Evolutionary conservation across 1,140 invertebrate species (phyloP), one percentile per base, ranked within the genome.

Genomic region (Bombus balteatus): DNA sequence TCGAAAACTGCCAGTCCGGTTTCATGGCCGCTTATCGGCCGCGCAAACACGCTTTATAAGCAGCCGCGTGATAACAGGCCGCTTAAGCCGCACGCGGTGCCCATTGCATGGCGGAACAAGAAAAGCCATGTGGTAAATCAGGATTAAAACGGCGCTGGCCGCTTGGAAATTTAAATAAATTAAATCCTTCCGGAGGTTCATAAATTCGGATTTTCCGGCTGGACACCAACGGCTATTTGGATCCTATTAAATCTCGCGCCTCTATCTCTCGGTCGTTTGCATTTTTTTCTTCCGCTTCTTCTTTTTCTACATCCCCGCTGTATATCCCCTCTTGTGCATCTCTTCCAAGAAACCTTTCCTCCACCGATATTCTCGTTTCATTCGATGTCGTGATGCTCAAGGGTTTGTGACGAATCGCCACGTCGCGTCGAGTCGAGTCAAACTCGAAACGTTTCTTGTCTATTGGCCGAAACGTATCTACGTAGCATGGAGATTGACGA

Each of bases 91-190:
- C 47, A 71, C 39, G 37, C 18, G 32, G n/a, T 47, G 43, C 47
- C 47, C 47, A 53, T 78, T 34, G 66, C 57, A 57, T 32, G 75
- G 53, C 41, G 70, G 83, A 90, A 91, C 88, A 90, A 91, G 86
- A 88, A 90, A 87, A 91, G 89, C 81, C 89, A 85, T 47, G 90
- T 90, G 90, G 89, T 92, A 92, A 92, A 92, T 92, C 89, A 91
- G 87, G 90, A 92, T 92, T 92, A 91, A 77, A 91, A 81, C 41
- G 72, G 59, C 25, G 84, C 87, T 88, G 79, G 73, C 72, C 28
- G 62, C 41, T 70, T 79, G 66, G 86, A 87, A 90, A 92, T 92
- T 92, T 89, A 89, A 92, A 92, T 92, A 89, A 91, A 89, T 92
- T 91, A 92, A 92, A 86, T 88, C 89, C 84, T 88, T 87, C 83